Conservation (phyloP, 2,888 invertebrate genomes). For the Nephrotoma appendiculata region DNA sequence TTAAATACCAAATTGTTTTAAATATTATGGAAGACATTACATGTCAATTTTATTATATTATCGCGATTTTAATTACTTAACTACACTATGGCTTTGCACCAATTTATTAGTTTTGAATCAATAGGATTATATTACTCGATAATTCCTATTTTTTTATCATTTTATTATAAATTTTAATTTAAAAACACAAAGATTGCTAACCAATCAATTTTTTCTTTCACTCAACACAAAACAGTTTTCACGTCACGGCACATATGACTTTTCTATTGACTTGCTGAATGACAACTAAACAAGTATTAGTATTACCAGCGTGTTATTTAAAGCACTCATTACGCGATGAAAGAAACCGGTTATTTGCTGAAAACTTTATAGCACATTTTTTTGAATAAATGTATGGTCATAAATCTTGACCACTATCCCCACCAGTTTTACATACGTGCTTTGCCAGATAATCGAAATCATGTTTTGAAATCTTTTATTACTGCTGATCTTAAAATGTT, state of each 20-base stretch:
- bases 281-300: not conserved
- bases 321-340: not conserved
- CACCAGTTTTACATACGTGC: no score
- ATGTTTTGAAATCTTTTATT: no score
- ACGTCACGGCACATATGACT: slow-evolving; percentile 2
- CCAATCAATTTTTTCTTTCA: not conserved
- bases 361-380: slow-evolving; percentile 12
- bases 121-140: not conserved
- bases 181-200: not conserved
- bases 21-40: slow-evolving; percentile 5
- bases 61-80: not conserved
- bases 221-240: not conserved
- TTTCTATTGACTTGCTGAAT: not conserved
- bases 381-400: no score
- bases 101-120: not conserved
- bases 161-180: not conserved
- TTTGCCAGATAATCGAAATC: no score
- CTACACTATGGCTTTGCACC: not conserved
- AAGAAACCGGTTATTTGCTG: slow-evolving; percentile 8
- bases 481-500: no score
- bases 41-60: not conserved
- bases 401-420: no score
- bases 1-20: slow-evolving; percentile 7
- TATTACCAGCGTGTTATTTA: not conserved
- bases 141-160: not conserved